These are phyloP conservation scores for Spermophilus dauricus DNA, from an alignment of 2,113 vertebrate genomes.

Conservation along the genomic window DNA sequence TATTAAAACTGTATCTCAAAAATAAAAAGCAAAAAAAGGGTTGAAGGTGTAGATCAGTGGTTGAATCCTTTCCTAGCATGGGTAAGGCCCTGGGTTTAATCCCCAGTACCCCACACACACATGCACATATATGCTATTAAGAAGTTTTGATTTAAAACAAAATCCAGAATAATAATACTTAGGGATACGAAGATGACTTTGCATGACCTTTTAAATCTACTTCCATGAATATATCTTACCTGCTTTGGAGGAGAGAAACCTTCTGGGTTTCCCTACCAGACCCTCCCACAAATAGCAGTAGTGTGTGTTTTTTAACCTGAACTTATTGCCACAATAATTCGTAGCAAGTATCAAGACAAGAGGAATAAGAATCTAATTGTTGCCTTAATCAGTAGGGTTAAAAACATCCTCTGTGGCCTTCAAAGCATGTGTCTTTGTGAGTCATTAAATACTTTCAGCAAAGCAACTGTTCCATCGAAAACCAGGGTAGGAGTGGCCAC, in stretches of 20 bases:
- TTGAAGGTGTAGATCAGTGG: not conserved
- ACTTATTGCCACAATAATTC: constrained; percentile 1
- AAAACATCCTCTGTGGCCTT: constrained; percentile 9
- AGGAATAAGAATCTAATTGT: not conserved
- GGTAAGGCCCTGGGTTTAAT: not conserved
- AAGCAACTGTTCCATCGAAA: constrained; percentile 75
- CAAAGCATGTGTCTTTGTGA: constrained; percentile 73
- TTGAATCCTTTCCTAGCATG: not conserved
- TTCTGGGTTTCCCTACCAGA: not conserved
- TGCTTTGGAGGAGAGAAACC: not conserved
- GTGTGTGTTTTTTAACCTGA: not conserved
- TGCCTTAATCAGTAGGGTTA: not conserved
- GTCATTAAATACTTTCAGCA: constrained; percentile 53
- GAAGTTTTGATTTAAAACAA: constrained; percentile 48
- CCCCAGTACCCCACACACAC: not conserved
- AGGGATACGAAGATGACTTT: constrained; percentile 5
- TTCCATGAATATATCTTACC: not conserved
- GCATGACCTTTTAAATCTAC: not conserved
- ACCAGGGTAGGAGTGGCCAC: constrained; percentile 75
- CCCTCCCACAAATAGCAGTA: not conserved
- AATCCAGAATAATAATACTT: constrained; percentile 36
- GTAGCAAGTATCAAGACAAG: not conserved
- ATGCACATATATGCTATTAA: not conserved
- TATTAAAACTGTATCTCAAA: no score
- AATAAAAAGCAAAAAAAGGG: not conserved